These are phyloP conservation scores for Saccopteryx leptura DNA, from an alignment of 2,113 vertebrate species.

Conservation along the genomic window DNA sequence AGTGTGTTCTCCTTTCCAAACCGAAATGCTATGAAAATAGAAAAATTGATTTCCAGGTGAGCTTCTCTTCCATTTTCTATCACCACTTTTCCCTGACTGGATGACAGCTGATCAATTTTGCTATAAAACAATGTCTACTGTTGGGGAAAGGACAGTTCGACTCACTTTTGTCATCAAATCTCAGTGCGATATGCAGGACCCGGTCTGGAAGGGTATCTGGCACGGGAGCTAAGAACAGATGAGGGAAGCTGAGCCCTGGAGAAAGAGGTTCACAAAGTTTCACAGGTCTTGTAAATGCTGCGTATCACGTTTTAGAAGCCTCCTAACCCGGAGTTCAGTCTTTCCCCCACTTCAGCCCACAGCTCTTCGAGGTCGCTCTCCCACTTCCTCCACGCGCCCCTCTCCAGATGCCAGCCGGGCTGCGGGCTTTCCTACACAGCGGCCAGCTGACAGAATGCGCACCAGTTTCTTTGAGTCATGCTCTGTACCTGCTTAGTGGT, in stretches of 20 bases:
- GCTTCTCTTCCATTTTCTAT: not conserved
- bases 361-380: not conserved
- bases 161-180: not conserved
- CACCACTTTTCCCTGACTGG: not conserved
- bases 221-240: not conserved
- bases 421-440: not conserved
- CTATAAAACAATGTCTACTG: not conserved
- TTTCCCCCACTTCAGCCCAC: not conserved
- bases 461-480: not conserved
- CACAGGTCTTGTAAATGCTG: not conserved
- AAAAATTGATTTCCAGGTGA: not conserved
- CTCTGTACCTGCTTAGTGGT: not conserved
- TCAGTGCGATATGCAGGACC: not conserved
- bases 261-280: not conserved
- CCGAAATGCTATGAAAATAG: not conserved
- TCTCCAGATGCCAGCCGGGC: not conserved
- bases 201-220: not conserved
- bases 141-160: not conserved
- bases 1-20: not conserved
- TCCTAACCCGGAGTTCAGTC: not conserved
- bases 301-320: not conserved
- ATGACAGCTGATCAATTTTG: not conserved
- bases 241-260: not conserved
- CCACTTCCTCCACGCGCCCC: not conserved
- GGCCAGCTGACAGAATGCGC: not conserved